Base-by-base conservation (phyloP, 2,888 invertebrate genomes). In the Chelonus formosanus region DNA sequence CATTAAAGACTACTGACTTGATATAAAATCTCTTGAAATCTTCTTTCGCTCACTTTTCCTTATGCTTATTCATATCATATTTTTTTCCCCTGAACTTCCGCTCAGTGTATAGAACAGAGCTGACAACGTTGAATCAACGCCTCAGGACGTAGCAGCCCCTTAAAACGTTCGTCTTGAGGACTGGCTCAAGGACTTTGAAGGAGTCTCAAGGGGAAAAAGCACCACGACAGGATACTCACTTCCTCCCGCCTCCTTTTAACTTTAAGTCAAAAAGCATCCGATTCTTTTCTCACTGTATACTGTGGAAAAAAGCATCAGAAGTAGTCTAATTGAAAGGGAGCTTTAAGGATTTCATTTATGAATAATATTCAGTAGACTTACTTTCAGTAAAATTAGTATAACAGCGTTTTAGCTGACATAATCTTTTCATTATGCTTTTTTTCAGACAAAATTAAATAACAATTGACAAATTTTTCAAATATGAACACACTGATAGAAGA, bases 261-360 rank as follows among this genome's bases (percentile, higher is more conserved):
- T 61, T 31, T 10, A 40, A 53, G 61, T 61, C 52, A 61, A 61
- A 61, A 61, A 54, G 53, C 52, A 43, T 43, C 44, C 40, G 61
- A 61, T 61, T 61, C 31, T 61, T 43, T 53, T 44, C 44, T 57
- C 35, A 43, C 20, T 57, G 3, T 44, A 10, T 7, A 59, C 43
- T 36, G 47, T 59, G 34, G 47, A 48, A 36, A 40, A 59, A 59
- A 59, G 32, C 31, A 32, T 50, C 40, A 50, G 36, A 59, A 59
- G 50, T 50, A 59, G 50, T 61, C 61, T 61, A 61, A 61, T 61
- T 61, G 53, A 61, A 61, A 61, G 44, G 43, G 53, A 53, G 53
- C 53, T 61, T 58, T 53, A 44, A 53, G n/a, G 10, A 61, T 52
- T 61, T 6, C 44, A 32, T 52, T 52, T 52, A 10, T 40, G 3